phyloP scores from a whole-genome alignment of 2,797 vertebrate genomes.

The Pseudochirops cupreus region DNA sequence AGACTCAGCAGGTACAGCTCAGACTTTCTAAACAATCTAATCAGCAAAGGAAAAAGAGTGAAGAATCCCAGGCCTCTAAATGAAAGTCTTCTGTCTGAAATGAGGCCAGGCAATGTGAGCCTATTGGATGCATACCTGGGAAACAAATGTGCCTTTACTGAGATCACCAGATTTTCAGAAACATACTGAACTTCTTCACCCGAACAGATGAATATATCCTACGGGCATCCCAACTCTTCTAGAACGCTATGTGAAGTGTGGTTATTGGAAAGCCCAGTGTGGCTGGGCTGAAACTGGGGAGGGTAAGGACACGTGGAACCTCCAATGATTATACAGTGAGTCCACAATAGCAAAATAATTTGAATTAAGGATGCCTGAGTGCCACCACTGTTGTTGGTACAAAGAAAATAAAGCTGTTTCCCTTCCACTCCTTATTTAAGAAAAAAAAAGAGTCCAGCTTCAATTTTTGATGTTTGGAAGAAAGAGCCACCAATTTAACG shows the following conservation, averaged over 20 bases:
- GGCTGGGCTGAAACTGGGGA: neutral
- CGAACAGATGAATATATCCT: neutral
- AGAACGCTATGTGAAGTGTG: neutral
- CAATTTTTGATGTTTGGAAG: neutral
- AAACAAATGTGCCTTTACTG: conserved; percentile 43
- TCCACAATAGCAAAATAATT: conserved; percentile 23
- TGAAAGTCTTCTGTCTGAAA: conserved; percentile 56
- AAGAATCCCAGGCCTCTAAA: conserved; percentile 9
- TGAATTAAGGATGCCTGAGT: conserved; percentile 30
- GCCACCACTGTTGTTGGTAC: conserved; percentile 2
- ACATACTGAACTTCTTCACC: conserved; percentile 11
- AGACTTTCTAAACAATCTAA: conserved; percentile 54
- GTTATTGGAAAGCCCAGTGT: neutral
- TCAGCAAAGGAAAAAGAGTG: conserved; percentile 27
- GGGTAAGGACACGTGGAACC: neutral
- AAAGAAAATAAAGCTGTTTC: neutral
- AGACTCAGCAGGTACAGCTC: neutral
- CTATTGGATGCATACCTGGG: neutral
- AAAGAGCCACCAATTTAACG: neutral
- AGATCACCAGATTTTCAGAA: conserved; percentile 2
- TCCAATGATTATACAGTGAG: conserved; percentile 23
- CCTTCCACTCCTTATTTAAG: neutral
- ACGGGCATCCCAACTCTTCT: neutral
- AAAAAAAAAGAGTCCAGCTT: neutral
- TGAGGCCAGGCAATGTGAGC: conserved; percentile 9